phyloP scores from a whole-genome alignment of 2,113 vertebrate genomes.

The Trichechus manatus region DNA sequence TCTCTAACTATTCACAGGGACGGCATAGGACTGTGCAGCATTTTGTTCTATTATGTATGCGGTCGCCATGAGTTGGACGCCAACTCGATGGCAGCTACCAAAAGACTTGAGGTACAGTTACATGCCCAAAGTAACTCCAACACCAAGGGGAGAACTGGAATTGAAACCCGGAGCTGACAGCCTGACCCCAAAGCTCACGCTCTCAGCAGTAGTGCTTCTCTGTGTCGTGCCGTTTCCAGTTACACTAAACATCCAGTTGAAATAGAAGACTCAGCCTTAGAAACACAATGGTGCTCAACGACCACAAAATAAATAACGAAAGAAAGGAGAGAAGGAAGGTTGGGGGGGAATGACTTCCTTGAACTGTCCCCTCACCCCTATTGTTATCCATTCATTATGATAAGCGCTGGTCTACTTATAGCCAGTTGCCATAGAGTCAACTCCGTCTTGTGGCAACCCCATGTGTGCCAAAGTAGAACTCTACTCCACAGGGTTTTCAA shows the following conservation, averaged over 20 bases:
- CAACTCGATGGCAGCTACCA: too few relatives aligned
- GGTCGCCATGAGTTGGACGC: too few relatives aligned
- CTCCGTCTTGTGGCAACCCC: too few relatives aligned
- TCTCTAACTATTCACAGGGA: too few relatives aligned
- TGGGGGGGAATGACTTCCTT: neutral
- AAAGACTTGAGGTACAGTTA: neutral
- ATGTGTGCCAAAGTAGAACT: too few relatives aligned
- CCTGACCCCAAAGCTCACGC: neutral
- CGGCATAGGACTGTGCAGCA: too few relatives aligned
- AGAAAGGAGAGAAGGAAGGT: neutral
- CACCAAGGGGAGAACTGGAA: neutral
- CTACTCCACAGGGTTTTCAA: too few relatives aligned
- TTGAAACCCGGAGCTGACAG: neutral
- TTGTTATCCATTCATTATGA: slow-evolving; percentile 41
- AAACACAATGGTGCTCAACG: neutral
- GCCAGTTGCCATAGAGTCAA: too few relatives aligned
- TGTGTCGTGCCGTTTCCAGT: neutral
- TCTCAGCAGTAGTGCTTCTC: neutral
- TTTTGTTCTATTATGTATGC: too few relatives aligned
- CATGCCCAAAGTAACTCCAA: neutral
- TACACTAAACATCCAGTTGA: neutral
- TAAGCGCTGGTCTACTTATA: neutral
- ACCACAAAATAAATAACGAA: neutral
- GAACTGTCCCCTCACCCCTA: neutral
- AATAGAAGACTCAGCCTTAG: neutral